A percentile compares a stretch with the other conserved stretches of the same genome.
Conservation (phyloP, 2,113 vertebrate species). For the Gymnogyps californianus region DNA sequence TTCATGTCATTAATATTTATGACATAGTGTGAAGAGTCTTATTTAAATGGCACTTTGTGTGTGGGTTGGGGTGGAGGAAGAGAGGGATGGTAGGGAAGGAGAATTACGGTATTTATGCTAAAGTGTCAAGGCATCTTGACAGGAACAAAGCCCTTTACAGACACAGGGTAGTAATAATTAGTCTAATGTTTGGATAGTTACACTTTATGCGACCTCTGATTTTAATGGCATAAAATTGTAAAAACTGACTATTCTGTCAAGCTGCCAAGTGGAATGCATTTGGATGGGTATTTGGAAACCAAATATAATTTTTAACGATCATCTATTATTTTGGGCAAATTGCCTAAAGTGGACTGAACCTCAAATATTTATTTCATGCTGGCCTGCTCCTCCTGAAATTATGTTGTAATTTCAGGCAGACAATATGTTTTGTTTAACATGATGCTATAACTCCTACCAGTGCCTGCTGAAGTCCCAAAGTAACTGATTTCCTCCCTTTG, state of each 20-base stretch:
- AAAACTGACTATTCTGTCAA: background rate
- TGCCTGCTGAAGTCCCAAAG: background rate
- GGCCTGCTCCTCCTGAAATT: background rate
- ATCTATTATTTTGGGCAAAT: constrained; percentile 8
- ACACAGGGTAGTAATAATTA: background rate
- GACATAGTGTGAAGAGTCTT: background rate
- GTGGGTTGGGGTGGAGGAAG: background rate
- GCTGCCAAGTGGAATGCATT: constrained; percentile 16
- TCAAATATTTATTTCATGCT: background rate
- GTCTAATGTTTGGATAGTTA: background rate
- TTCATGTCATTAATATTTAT: constrained; percentile 45
- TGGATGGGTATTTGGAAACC: background rate
- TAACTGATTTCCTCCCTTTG: background rate
- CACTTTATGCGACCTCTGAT: background rate
- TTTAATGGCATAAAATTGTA: background rate
- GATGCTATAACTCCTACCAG: background rate
- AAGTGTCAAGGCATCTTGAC: background rate
- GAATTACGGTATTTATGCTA: background rate
- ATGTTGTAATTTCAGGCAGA: background rate
- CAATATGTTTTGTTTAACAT: background rate
- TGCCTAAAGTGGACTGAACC: background rate
- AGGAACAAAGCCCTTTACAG: background rate
- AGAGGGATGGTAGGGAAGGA: background rate
- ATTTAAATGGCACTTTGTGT: constrained; percentile 9
- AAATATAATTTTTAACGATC: background rate